phyloP scores from a whole-genome alignment of 2,113 vertebrate species.

The Ctenomys sociabilis region DNA sequence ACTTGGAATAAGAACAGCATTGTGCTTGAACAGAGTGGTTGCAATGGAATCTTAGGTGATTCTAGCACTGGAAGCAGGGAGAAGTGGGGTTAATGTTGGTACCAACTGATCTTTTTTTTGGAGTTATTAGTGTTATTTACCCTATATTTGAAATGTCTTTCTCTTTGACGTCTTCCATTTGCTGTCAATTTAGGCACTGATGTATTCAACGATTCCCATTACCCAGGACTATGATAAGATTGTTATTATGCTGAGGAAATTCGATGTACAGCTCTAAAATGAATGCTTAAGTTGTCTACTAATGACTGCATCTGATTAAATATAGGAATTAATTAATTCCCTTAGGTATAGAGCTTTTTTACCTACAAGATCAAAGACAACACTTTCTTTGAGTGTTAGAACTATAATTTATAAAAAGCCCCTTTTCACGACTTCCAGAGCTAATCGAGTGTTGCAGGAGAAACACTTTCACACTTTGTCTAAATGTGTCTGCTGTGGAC shows the following conservation, averaged over 20 bases:
- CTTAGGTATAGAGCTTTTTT: slow-evolving; percentile 62
- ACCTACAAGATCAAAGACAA: slow-evolving; percentile 74
- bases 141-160: background rate
- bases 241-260: slow-evolving; percentile 45
- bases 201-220: slow-evolving; percentile 3
- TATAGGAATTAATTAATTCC: slow-evolving; percentile 75
- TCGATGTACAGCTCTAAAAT: background rate
- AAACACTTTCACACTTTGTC: slow-evolving; percentile 64
- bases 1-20: background rate
- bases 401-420: slow-evolving; percentile 60
- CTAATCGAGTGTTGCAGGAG: background rate
- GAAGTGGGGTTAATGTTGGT: background rate
- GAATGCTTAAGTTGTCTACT: slow-evolving; percentile 61
- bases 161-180: slow-evolving; percentile 25
- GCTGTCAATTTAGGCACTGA: background rate
- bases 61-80: background rate
- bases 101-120: background rate
- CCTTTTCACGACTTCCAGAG: slow-evolving; percentile 6
- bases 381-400: slow-evolving; percentile 58
- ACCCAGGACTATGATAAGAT: background rate
- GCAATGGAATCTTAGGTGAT: background rate
- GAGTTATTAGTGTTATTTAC: background rate
- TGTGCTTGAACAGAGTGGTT: background rate
- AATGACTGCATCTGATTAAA: slow-evolving; percentile 73
- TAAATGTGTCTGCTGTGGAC: background rate